Percentiles rank a stretch among this genome's conserved stretches.
Evolutionary conservation across 2,888 invertebrate genomes (phyloP).

Genomic region (Bugulina stolonifera): DNA sequence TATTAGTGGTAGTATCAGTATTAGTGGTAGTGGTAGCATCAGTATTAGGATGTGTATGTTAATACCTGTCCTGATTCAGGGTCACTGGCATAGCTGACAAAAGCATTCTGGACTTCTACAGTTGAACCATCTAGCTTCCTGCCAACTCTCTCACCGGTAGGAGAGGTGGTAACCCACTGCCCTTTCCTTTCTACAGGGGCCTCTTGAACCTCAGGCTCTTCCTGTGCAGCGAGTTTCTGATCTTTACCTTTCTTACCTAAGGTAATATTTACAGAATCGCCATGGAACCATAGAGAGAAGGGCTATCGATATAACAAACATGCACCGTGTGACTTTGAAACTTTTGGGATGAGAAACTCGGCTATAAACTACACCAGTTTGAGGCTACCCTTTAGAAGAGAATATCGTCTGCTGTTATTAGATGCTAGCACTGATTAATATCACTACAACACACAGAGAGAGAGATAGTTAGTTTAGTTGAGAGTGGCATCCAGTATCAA

Average conservation of each 20-base stretch:
- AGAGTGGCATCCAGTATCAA: no score
- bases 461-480: no score
- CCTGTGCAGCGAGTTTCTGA: constrained; percentile 28
- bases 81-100: constrained; percentile 46
- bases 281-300: no score
- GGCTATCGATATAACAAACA: no score
- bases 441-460: no score
- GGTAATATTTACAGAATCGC: no score
- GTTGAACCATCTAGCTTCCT: constrained; percentile 35
- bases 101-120: constrained; percentile 36
- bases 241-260: constrained; percentile 24
- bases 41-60: not conserved
- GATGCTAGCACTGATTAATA: no score
- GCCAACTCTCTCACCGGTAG: constrained; percentile 40
- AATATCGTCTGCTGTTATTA: no score
- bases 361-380: no score
- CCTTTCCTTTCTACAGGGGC: constrained; percentile 34
- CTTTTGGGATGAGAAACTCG: no score
- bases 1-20: not conserved
- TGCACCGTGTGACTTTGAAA: no score
- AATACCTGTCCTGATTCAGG: constrained; percentile 48
- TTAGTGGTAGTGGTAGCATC: not conserved
- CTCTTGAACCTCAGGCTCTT: constrained; percentile 29
- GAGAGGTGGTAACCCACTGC: constrained; percentile 42
- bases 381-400: no score